phyloP scores from a whole-genome alignment of 2,113 vertebrate species.

The pig (Sus scrofa) region DNA sequence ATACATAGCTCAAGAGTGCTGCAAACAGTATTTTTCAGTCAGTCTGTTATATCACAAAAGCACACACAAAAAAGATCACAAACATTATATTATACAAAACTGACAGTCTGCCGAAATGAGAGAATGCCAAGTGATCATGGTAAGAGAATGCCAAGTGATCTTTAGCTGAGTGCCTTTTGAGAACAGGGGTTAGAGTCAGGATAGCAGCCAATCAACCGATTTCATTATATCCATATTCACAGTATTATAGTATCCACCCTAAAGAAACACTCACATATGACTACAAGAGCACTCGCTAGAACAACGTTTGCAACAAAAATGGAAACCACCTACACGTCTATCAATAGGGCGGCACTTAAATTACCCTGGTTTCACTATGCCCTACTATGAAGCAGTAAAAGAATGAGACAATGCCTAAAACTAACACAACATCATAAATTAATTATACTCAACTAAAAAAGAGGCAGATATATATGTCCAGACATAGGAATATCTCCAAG shows the following conservation, averaged over 20 bases:
- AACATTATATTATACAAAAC: neutral
- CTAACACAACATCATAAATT: neutral
- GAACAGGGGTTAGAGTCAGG: neutral
- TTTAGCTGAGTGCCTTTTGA: conserved; percentile 1
- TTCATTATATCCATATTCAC: neutral
- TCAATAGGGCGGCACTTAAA: neutral
- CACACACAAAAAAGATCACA: neutral
- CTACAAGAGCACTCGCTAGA: neutral
- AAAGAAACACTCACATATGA: neutral
- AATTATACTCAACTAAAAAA: neutral
- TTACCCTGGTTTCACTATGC: neutral
- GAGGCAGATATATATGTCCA: neutral
- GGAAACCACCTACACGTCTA: neutral
- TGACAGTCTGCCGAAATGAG: neutral
- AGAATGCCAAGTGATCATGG: neutral
- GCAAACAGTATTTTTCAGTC: neutral
- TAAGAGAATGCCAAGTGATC: neutral
- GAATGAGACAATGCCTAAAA: neutral
- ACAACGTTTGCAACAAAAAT: neutral
- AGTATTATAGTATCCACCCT: neutral
- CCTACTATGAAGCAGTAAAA: neutral
- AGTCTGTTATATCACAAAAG: neutral
- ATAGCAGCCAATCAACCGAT: neutral
- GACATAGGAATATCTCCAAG: neutral
- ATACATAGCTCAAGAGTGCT: neutral